Conservation (phyloP, 2,888 invertebrate genomes). For the Megastigmus dorsalis region DNA sequence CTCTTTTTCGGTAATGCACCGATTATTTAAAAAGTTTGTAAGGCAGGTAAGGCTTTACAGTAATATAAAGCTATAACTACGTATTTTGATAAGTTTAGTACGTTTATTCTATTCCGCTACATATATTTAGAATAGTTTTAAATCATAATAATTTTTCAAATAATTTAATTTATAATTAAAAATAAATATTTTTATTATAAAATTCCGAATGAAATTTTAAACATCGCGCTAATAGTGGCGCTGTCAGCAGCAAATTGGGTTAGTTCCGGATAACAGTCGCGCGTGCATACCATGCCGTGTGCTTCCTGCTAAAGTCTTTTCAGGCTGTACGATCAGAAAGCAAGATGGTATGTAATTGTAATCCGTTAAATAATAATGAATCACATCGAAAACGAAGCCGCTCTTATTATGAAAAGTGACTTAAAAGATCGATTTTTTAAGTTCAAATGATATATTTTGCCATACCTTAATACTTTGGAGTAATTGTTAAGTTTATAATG, state of each 20-base stretch:
- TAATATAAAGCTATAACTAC: too few species aligned
- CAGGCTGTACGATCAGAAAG: constrained; percentile 48
- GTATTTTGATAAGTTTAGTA: too few species aligned
- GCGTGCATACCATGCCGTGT: constrained; percentile 45
- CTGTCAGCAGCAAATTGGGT: neutral
- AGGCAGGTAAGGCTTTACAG: too few species aligned
- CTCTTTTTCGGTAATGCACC: too few species aligned
- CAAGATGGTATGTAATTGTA: constrained; percentile 69
- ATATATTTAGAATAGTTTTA: too few species aligned
- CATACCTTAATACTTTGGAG: neutral
- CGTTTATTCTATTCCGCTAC: too few species aligned
- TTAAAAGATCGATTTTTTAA: neutral
- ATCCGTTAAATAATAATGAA: constrained; percentile 65
- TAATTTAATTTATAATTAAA: neutral
- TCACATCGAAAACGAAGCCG: constrained; percentile 56
- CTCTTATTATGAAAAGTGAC: constrained; percentile 36
- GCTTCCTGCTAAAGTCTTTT: constrained; percentile 60
- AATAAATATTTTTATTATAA: constrained; percentile 1
- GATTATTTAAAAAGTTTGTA: too few species aligned
- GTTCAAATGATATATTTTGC: constrained; percentile 33
- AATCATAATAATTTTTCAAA: too few species aligned
- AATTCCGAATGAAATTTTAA: too few species aligned
- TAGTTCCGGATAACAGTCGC: constrained; percentile 18
- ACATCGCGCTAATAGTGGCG: constrained; percentile 14
- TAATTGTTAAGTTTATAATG: constrained; percentile 12